These are phyloP conservation scores for Albula glossodonta DNA, from an alignment of 2,113 vertebrate species.

Conservation along the genomic window DNA sequence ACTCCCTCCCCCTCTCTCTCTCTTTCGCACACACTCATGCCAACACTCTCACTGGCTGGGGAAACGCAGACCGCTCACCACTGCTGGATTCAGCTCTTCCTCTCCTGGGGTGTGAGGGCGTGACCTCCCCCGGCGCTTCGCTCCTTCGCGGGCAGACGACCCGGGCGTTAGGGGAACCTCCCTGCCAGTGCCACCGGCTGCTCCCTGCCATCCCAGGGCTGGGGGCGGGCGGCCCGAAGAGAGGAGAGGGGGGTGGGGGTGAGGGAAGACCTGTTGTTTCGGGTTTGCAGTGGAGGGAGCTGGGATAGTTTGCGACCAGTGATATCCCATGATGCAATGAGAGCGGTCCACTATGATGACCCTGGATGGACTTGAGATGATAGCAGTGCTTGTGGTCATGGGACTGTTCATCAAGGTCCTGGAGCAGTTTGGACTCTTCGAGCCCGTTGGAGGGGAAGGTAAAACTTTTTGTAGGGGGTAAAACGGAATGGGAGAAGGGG, in stretches of 20 bases:
- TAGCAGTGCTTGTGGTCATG: slow-evolving; percentile 93
- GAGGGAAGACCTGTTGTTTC: not conserved
- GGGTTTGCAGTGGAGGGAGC: slow-evolving; percentile 10
- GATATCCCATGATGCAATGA: slow-evolving; percentile 49
- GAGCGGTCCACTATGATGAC: slow-evolving; percentile 76
- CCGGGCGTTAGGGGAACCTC: no score
- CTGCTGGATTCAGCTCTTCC: slow-evolving; percentile 41
- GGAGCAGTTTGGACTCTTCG: slow-evolving; percentile 97
- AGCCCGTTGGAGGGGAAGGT: slow-evolving; percentile 94
- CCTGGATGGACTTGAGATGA: slow-evolving; percentile 95
- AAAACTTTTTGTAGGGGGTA: slow-evolving; percentile 31
- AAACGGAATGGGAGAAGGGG: no score
- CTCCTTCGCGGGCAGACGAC: no score
- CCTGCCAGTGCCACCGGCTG: no score
- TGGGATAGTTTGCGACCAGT: slow-evolving; percentile 20
- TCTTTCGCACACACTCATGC: slow-evolving; percentile 41
- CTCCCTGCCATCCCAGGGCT: no score
- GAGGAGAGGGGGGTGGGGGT: slow-evolving; percentile 17
- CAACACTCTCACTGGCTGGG: slow-evolving; percentile 60
- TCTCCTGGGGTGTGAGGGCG: not conserved
- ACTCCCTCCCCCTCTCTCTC: slow-evolving; percentile 45
- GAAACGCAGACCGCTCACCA: slow-evolving; percentile 52
- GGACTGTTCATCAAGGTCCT: slow-evolving; percentile 95
- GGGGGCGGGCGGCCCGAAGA: no score
- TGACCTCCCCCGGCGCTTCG: no score